Base-by-base conservation (phyloP, 2,113 vertebrate genomes). In the Zosterops hypoxanthus region DNA sequence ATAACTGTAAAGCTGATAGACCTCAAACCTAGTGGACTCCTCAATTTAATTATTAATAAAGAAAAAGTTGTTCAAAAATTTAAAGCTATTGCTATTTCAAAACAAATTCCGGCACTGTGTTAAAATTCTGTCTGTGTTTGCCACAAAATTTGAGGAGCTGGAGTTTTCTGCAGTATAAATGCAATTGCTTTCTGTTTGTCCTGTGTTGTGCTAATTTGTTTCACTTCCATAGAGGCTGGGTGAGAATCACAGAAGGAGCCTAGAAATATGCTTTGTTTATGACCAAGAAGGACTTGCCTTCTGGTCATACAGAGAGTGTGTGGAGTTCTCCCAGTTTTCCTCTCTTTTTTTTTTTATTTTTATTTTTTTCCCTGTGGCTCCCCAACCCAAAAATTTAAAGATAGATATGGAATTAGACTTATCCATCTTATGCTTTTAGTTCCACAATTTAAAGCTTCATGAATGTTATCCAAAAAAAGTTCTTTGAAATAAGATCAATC, bases 351-450 rank as follows among this genome's bases (percentile, higher is more conserved):
- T 39, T 12, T 6, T 36, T 36, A 11, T 9, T 36, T n/a, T 39
- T 6, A n/a, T 7, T 50, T 49, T 8, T 5, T 8, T 1, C 2
- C 6, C 3, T 3, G 2, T 9, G 5, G 3, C 22, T 59, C 23
- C 24, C 3, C 2, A 5, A 23, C 6, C 8, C 3, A 28, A 52
- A 64, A 70, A 20, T 4, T 16, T 72, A 22, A 75, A 36, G 20
- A 7, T 9, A 3, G 5, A 36, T 24, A 2, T 46, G 28, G 11
- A 25, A 52, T 39, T 23, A 52, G 23, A 2, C 29, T 81, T 63
- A 21, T 8, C 17, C 4, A 15, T 78, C 11, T 60, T 63, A 34
- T 3, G 75, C 12, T 44, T 2, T 78, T 47, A 47, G 39, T 53
- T 9, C 12, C 6, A 14, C 60, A 36, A 13, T 42, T 66, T 39